Conservation (phyloP, 2,797 vertebrate genomes). For the Diglossa cyanea region DNA sequence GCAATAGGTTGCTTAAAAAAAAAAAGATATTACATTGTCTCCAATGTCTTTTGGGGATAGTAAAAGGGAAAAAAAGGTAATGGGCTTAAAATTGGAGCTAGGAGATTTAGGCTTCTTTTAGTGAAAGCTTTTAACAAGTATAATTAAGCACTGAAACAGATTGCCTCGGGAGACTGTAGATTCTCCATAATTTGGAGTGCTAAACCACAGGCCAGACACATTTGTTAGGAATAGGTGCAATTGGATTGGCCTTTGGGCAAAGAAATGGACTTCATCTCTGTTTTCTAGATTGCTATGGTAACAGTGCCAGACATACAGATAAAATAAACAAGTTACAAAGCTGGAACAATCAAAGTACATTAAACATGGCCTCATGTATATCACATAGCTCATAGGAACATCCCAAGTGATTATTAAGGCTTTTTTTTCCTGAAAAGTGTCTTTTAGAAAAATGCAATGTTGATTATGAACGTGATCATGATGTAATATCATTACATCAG, state of each 20-base stretch:
- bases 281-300: neutral
- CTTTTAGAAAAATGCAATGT: neutral
- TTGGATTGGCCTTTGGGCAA: neutral
- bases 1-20: neutral
- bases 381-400: neutral
- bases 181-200: neutral
- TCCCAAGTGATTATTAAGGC: neutral
- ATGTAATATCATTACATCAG: neutral
- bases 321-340: neutral
- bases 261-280: neutral
- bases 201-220: neutral
- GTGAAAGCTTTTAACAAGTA: neutral
- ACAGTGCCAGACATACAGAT: neutral
- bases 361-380: neutral
- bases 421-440: neutral
- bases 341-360: neutral
- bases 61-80: neutral
- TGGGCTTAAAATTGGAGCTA: neutral
- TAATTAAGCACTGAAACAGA: slow-evolving; percentile 4
- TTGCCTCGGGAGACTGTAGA: neutral
- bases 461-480: neutral
- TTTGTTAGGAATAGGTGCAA: neutral
- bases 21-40: neutral
- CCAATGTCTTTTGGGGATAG: neutral
- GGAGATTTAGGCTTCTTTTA: neutral